Conservation (phyloP, 2,113 vertebrate species). For the Meles meles region DNA sequence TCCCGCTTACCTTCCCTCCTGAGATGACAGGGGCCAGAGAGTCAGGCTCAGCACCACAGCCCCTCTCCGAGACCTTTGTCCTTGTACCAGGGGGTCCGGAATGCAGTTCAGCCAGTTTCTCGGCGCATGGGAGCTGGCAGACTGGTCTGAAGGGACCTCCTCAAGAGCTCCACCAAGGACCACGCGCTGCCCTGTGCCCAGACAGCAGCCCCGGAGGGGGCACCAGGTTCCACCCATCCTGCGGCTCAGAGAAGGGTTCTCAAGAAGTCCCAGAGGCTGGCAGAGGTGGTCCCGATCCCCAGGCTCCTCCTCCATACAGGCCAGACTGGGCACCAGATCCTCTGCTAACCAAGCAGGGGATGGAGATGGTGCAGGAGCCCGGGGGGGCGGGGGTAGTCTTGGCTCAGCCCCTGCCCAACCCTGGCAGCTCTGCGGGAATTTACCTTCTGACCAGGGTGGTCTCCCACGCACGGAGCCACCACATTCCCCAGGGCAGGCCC, state of each 20-base stretch:
- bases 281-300: not conserved
- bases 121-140: not conserved
- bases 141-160: not conserved
- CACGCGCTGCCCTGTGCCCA: fast-evolving
- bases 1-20: not conserved
- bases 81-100: not conserved
- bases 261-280: fast-evolving
- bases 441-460: not conserved
- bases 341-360: not conserved
- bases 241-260: not conserved
- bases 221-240: not conserved
- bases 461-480: not conserved
- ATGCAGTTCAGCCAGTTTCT: not conserved
- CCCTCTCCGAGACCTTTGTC: not conserved
- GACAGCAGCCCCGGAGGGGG: fast-evolving
- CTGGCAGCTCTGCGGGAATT: fast-evolving
- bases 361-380: not conserved
- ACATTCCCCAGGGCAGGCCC: fast-evolving
- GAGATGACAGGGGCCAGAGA: fast-evolving
- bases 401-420: not conserved
- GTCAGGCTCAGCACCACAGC: not conserved
- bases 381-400: fast-evolving
- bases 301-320: not conserved
- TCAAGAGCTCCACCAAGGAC: fast-evolving
- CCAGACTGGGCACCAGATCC: not conserved